phyloP scores from a whole-genome alignment of 2,888 invertebrate genomes.

The Aphodius sticticus region DNA sequence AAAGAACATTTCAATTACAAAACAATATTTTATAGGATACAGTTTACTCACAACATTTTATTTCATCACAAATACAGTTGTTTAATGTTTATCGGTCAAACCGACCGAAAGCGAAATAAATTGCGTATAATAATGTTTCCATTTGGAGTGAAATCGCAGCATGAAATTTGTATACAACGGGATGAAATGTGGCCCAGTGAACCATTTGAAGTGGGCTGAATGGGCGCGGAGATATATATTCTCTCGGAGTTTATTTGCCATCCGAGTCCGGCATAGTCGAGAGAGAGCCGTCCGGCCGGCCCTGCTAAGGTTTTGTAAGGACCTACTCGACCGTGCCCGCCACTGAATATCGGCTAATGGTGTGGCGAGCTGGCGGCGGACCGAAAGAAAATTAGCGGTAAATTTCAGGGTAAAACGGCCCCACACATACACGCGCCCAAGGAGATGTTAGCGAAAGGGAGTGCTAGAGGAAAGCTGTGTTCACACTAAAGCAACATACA shows the following conservation, averaged over 20 bases:
- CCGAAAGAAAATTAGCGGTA: background rate
- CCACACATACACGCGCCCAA: background rate
- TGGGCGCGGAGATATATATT: background rate
- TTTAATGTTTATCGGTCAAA: background rate
- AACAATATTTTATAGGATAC: no score
- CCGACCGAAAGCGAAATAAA: background rate
- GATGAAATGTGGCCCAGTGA: background rate
- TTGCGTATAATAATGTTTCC: background rate
- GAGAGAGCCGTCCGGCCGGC: background rate
- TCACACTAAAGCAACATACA: background rate
- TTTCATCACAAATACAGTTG: no score
- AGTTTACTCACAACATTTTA: no score
- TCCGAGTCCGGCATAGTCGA: background rate
- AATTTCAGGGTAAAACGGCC: background rate
- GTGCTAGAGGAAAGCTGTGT: background rate
- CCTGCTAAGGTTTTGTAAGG: background rate
- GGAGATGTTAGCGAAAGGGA: background rate
- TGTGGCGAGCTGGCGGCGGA: background rate
- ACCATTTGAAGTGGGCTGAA: background rate
- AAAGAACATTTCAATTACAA: no score
- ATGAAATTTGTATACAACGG: background rate
- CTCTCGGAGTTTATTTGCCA: background rate
- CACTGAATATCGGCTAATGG: constrained; percentile 4
- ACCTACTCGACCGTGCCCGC: background rate
- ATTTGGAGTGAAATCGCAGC: constrained; percentile 4